These are phyloP conservation scores for Botrylloides violaceus DNA, from an alignment of 23 tunicate genomes.

Conservation along the genomic window DNA sequence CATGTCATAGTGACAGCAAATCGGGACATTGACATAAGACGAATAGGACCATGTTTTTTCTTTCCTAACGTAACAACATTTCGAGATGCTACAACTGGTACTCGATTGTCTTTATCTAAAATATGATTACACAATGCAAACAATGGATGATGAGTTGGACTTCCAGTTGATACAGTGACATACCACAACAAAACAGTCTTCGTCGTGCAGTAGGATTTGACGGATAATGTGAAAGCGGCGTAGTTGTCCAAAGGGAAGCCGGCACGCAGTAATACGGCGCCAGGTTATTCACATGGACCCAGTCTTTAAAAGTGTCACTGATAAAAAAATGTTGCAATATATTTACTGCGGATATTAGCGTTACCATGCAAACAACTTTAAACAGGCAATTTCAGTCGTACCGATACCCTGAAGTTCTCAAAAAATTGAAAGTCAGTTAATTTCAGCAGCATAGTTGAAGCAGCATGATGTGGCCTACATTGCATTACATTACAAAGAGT, in stretches of 20 bases:
- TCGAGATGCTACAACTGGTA: neutral
- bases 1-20: neutral
- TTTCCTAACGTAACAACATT: neutral
- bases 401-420: too few relatives aligned
- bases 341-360: too few relatives aligned
- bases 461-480: too few relatives aligned
- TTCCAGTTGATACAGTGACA: too few relatives aligned
- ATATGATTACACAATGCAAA: neutral
- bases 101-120: neutral
- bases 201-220: neutral
- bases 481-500: too few relatives aligned
- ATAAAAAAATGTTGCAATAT: too few relatives aligned
- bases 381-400: too few relatives aligned
- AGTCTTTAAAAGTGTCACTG: neutral
- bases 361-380: too few relatives aligned
- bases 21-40: neutral
- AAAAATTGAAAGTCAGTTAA: too few relatives aligned
- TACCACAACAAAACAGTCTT: conserved; percentile 5
- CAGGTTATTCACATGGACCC: neutral
- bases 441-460: too few relatives aligned
- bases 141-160: neutral
- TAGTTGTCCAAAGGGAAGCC: too few relatives aligned
- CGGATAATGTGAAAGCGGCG: too few relatives aligned
- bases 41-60: neutral
- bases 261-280: neutral